These are phyloP conservation scores for Morelia viridis DNA, from an alignment of 2,797 vertebrate genomes.

Conservation along the genomic window DNA sequence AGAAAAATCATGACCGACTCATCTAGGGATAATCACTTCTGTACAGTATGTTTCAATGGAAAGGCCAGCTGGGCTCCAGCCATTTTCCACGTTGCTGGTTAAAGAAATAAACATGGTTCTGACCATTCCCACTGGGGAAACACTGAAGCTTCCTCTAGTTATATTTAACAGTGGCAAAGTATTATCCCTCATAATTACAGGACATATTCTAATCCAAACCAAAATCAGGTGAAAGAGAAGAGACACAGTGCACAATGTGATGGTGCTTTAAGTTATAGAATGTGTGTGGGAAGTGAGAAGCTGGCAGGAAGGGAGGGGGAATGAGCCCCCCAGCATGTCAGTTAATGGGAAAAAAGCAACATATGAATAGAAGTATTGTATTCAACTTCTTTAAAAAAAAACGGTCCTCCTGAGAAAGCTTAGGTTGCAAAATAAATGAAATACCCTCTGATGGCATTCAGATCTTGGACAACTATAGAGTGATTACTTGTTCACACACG, in stretches of 20 bases:
- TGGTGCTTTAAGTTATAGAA: not conserved
- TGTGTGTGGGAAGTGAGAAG: not conserved
- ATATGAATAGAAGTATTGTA: slow-evolving; percentile 64
- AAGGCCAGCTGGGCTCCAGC: slow-evolving; percentile 35
- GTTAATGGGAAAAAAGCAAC: slow-evolving; percentile 19
- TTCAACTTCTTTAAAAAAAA: not conserved
- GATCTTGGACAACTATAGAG: not conserved
- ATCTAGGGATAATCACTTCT: not conserved
- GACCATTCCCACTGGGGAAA: slow-evolving; percentile 42
- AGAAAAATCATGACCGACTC: not conserved
- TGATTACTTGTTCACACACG: not conserved
- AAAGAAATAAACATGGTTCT: slow-evolving; percentile 36
- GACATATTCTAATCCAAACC: slow-evolving; percentile 61
- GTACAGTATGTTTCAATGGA: rapidly evolving
- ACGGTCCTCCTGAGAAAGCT: slow-evolving; percentile 49
- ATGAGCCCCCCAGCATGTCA: slow-evolving; percentile 36
- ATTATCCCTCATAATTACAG: slow-evolving; percentile 53
- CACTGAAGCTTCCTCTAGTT: slow-evolving; percentile 32
- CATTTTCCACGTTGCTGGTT: slow-evolving; percentile 44
- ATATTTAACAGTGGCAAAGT: slow-evolving; percentile 34
- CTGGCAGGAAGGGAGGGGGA: slow-evolving; percentile 27
- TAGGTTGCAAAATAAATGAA: slow-evolving; percentile 57
- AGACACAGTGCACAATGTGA: not conserved
- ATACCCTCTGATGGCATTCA: slow-evolving; percentile 25
- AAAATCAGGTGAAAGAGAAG: slow-evolving; percentile 48